These are phyloP conservation scores for Formica selysi DNA, from an alignment of 1,140 invertebrate species.

Conservation along the genomic window DNA sequence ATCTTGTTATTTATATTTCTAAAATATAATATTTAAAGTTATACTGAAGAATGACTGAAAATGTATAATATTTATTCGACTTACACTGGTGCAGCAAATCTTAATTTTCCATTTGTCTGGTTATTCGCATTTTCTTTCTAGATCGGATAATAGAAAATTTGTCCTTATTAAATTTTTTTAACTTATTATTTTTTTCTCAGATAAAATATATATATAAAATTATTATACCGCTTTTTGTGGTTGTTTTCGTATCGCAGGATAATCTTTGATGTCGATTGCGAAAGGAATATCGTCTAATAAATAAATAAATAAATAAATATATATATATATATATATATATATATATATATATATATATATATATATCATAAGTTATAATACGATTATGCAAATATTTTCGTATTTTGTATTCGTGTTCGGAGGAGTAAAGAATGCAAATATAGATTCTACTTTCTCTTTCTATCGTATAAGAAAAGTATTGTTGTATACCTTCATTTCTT, in stretches of 20 bases:
- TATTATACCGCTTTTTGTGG: constrained; percentile 58
- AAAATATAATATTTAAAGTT: constrained; percentile 36
- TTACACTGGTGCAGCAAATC: constrained; percentile 62
- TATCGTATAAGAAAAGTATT: not conserved
- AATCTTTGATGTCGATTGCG: constrained; percentile 69
- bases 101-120: constrained; percentile 21
- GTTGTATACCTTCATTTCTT: constrained; percentile 75
- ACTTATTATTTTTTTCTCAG: constrained; percentile 27
- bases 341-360: too few relatives aligned
- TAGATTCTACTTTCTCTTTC: not conserved
- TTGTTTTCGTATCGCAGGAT: constrained; percentile 57
- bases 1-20: constrained; percentile 77
- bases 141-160: constrained; percentile 28
- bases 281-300: constrained; percentile 77
- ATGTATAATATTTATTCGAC: constrained; percentile 42
- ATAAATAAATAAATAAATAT: not conserved
- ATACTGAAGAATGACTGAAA: not conserved
- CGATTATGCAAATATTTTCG: not conserved
- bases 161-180: not conserved
- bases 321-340: constrained; percentile 27
- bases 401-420: not conserved
- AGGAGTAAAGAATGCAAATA: constrained; percentile 17
- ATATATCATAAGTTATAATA: constrained; percentile 26
- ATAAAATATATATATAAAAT: constrained; percentile 47
- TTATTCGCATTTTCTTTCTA: constrained; percentile 42